Conservation (phyloP, 2,797 vertebrate genomes). For the Argentina silus region DNA sequence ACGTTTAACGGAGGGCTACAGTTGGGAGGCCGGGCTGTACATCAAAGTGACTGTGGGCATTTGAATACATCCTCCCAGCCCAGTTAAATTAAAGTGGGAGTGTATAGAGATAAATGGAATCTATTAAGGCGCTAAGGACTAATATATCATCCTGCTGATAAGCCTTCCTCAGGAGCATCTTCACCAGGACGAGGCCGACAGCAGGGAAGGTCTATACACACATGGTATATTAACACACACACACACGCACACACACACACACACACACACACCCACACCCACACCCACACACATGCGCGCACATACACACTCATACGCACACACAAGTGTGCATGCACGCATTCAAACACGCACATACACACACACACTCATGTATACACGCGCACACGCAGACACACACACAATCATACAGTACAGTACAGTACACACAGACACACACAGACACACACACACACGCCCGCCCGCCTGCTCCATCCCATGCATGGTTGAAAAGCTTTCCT, state of each 20-base stretch:
- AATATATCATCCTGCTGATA: conserved; percentile 76
- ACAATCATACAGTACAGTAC: conserved; percentile 14
- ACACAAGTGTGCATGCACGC: conserved; percentile 31
- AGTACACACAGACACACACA: conserved; percentile 7
- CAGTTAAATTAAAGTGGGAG: conserved; percentile 74
- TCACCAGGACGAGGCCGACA: conserved; percentile 51
- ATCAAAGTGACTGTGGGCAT: conserved; percentile 71
- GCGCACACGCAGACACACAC: conserved; percentile 1
- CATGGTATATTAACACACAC: conserved; percentile 24
- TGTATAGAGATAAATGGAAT: conserved; percentile 79
- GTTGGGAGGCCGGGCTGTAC: conserved; percentile 60
- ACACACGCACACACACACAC: background rate
- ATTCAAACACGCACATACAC: conserved; percentile 32
- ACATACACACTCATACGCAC: conserved; percentile 24
- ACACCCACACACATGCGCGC: conserved; percentile 6
- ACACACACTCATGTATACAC: conserved; percentile 30
- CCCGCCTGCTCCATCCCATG: conserved; percentile 39
- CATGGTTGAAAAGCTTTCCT: conserved; percentile 70
- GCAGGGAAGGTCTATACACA: conserved; percentile 37
- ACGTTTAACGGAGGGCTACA: conserved; percentile 55
- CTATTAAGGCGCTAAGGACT: conserved; percentile 76
- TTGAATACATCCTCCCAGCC: conserved; percentile 72
- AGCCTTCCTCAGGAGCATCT: conserved; percentile 67
- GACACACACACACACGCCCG: conserved; percentile 23
- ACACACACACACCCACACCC: conserved; percentile 2